Conservation (phyloP, 2,888 invertebrate species). For the Drosophila aldrichi region DNA sequence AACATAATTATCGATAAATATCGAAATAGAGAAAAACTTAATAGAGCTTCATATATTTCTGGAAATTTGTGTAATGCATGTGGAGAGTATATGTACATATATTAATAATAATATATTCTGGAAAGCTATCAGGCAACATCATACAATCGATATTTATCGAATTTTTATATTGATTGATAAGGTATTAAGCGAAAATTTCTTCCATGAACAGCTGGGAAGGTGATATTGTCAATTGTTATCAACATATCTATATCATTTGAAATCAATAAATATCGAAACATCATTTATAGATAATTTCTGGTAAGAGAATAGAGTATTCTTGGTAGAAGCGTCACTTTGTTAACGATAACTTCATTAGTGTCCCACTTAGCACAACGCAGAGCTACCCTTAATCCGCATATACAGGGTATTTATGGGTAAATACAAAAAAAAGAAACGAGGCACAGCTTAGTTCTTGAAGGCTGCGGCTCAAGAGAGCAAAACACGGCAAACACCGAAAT, state of each 20-base stretch:
- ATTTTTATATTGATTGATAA: no score
- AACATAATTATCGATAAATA: neutral
- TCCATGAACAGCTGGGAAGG: neutral
- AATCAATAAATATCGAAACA: neutral
- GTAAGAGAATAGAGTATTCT: neutral
- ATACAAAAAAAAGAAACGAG: neutral
- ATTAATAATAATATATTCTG: neutral
- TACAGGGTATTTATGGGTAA: conserved; percentile 12
- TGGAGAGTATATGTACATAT: neutral
- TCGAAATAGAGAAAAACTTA: neutral
- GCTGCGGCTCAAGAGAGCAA: conserved; percentile 57
- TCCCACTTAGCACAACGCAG: neutral
- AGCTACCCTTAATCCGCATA: neutral
- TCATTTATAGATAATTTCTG: neutral
- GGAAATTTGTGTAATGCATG: neutral
- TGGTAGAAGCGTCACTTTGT: neutral
- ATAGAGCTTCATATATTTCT: neutral
- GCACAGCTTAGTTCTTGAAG: conserved; percentile 4
- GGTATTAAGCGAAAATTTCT: neutral
- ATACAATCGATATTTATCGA: neutral
- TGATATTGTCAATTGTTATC: neutral
- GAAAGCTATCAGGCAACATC: no score
- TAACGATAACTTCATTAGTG: no score
- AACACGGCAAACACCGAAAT: conserved; percentile 77
- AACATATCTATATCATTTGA: neutral